These are phyloP conservation scores for Cyrtonyx montezumae DNA, from an alignment of 2,113 vertebrate species.

Conservation along the genomic window DNA sequence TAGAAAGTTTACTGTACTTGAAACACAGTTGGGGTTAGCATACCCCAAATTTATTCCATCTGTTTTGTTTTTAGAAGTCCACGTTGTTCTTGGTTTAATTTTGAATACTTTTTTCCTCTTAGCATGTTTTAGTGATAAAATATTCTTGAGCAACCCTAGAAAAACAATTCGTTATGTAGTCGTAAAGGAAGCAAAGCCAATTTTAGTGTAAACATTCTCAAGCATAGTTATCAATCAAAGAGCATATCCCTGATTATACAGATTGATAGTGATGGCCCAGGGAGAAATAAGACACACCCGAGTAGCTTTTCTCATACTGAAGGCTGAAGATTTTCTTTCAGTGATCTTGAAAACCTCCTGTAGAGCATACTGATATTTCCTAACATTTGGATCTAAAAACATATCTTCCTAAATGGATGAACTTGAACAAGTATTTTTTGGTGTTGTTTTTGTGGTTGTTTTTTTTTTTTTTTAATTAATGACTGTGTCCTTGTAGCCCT, in stretches of 20 bases:
- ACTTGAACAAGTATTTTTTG: background rate
- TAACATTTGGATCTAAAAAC: background rate
- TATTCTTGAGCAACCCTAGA: constrained; percentile 16
- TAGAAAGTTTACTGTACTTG: constrained; percentile 22
- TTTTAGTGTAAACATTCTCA: constrained; percentile 10
- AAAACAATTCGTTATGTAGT: constrained; percentile 9
- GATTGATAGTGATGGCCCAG: background rate
- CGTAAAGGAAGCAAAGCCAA: constrained; percentile 15
- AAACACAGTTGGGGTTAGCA: constrained; percentile 37
- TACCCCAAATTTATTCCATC: constrained; percentile 46
- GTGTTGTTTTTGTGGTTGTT: background rate
- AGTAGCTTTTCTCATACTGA: background rate
- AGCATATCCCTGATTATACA: background rate
- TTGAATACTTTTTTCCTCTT: constrained; percentile 19
- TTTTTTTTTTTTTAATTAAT: background rate
- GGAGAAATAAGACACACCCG: background rate
- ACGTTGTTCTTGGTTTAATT: constrained; percentile 30
- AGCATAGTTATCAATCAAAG: constrained; percentile 33
- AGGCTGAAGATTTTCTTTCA: background rate
- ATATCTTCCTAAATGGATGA: background rate
- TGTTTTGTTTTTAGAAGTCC: constrained; percentile 34
- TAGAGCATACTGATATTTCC: background rate
- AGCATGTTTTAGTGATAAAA: background rate
- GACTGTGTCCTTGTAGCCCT: background rate
- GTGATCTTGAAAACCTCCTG: background rate